Percentiles rank a stretch among this genome's conserved stretches.
These are phyloP conservation scores for Agrilus planipennis DNA, from an alignment of 1,140 invertebrate genomes.

Conservation along the genomic window DNA sequence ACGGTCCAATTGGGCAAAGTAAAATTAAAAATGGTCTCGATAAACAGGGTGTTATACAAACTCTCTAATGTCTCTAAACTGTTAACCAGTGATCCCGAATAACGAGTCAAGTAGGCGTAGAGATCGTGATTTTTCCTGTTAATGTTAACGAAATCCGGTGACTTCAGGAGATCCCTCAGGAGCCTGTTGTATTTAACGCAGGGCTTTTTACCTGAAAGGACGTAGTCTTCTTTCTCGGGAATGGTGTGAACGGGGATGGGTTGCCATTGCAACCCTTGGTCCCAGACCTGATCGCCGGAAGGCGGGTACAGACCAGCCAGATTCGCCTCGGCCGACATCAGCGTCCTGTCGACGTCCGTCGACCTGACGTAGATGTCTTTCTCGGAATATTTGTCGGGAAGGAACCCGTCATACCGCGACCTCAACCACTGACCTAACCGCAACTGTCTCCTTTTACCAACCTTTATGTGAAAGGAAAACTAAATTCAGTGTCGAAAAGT, in stretches of 20 bases:
- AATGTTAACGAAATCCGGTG: slow-evolving; percentile 44
- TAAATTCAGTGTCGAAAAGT: not conserved
- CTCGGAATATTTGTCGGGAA: slow-evolving; percentile 39
- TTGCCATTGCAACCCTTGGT: slow-evolving; percentile 64
- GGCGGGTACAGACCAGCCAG: slow-evolving; percentile 72
- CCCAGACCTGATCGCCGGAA: slow-evolving; percentile 48
- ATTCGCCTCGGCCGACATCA: slow-evolving; percentile 79
- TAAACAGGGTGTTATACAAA: slow-evolving; percentile 54
- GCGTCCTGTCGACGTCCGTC: slow-evolving; percentile 76
- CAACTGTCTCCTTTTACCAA: slow-evolving; percentile 67
- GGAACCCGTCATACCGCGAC: slow-evolving; percentile 50
- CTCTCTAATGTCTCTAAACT: slow-evolving; percentile 42
- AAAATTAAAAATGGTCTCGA: slow-evolving; percentile 59
- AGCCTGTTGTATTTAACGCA: slow-evolving; percentile 54
- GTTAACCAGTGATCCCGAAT: slow-evolving; percentile 45
- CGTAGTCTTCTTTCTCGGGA: slow-evolving; percentile 50
- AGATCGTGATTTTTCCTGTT: slow-evolving; percentile 47
- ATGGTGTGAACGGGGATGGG: slow-evolving; percentile 79
- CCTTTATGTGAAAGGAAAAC: slow-evolving; percentile 35
- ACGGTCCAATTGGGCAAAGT: slow-evolving; percentile 63
- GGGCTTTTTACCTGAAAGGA: slow-evolving; percentile 44
- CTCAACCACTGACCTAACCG: slow-evolving; percentile 65
- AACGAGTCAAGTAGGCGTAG: slow-evolving; percentile 48
- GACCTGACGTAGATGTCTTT: slow-evolving; percentile 41
- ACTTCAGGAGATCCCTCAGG: slow-evolving; percentile 40